Conservation (phyloP, 2,888 invertebrate species). For the Mongoloraphidia duomilia region DNA sequence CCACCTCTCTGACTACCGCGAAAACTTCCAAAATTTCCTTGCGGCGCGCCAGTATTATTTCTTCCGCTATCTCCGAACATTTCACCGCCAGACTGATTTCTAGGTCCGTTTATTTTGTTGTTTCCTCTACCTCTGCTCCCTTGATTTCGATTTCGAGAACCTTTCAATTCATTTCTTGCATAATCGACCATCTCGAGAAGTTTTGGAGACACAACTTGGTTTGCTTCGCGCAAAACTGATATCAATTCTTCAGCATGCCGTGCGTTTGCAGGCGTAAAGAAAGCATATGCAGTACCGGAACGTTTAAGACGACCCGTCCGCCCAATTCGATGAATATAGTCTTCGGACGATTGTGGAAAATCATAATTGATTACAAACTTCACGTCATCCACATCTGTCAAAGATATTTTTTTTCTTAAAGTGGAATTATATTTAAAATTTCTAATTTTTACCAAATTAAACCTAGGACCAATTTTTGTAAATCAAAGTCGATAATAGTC, state of each 20-base stretch:
- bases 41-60: no score
- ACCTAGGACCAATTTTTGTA: not conserved
- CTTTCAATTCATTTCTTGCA: no score
- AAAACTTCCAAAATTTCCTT: no score
- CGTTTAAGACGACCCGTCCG: constrained; percentile 79
- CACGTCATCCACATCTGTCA: constrained; percentile 85
- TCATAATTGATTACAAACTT: constrained; percentile 94
- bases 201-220: constrained; percentile 79
- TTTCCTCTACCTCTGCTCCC: no score
- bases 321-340: constrained; percentile 91
- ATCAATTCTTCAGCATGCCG: constrained; percentile 81
- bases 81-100: no score
- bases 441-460: constrained; percentile 3
- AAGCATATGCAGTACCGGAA: constrained; percentile 87
- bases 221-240: constrained; percentile 78
- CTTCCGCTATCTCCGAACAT: no score
- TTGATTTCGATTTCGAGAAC: no score
- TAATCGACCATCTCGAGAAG: constrained; percentile 46
- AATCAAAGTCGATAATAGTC: not conserved
- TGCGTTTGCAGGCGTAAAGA: constrained; percentile 80
- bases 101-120: no score
- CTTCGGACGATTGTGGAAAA: constrained; percentile 89
- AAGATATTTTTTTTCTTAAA: not conserved
- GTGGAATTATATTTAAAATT: no score
- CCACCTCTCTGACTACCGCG: no score